Evolutionary conservation across 2,797 vertebrate genomes (phyloP).

Genomic region (Tapera naevia): DNA sequence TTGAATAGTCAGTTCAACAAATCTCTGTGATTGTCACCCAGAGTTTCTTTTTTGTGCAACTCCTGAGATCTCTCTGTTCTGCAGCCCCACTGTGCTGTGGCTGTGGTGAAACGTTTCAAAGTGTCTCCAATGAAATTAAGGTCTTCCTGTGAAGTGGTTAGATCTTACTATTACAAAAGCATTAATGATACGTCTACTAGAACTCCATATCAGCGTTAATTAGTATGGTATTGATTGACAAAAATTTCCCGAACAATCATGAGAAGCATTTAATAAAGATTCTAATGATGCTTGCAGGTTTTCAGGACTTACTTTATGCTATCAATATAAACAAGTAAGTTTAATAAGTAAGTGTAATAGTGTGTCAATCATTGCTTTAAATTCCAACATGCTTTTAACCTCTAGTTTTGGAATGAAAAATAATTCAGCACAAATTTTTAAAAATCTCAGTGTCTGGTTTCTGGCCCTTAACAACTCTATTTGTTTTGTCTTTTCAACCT

Average conservation of each 20-base stretch:
- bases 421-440: background rate
- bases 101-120: background rate
- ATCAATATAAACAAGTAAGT: slow-evolving; percentile 44
- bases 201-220: background rate
- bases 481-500: background rate
- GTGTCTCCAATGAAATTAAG: background rate
- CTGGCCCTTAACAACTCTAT: background rate
- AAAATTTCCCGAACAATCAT: slow-evolving; percentile 33
- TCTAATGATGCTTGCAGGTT: background rate
- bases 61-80: background rate
- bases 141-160: background rate
- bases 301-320: slow-evolving; percentile 6
- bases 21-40: background rate
- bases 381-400: background rate
- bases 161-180: background rate
- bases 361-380: background rate
- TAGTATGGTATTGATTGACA: background rate
- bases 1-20: background rate
- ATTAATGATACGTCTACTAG: background rate
- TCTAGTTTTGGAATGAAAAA: slow-evolving; percentile 17
- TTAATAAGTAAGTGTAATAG: too few species aligned
- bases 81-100: background rate
- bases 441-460: background rate
- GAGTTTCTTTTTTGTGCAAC: background rate
- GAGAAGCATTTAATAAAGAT: slow-evolving; percentile 44